A percentile compares a stretch with the other conserved stretches of the same genome.
These are phyloP conservation scores for Myotis davidii DNA, from an alignment of 2,113 vertebrate genomes.

Conservation along the genomic window DNA sequence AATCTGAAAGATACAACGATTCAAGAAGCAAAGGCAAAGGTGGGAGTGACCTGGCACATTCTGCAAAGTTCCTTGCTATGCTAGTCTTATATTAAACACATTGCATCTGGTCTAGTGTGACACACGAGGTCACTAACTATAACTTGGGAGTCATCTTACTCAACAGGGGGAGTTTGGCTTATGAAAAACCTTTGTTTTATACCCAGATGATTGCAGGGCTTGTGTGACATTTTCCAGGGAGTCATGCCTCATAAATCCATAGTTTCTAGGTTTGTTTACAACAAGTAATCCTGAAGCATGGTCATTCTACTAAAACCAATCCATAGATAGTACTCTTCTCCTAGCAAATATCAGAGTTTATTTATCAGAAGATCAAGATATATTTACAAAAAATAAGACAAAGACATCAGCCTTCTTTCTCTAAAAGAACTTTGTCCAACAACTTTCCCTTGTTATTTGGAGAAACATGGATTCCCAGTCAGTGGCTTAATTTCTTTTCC, in stretches of 20 bases:
- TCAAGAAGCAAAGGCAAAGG: neutral
- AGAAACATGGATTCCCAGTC: neutral
- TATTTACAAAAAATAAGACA: neutral
- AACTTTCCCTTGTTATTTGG: neutral
- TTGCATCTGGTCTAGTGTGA: neutral
- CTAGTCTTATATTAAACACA: neutral
- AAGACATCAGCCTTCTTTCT: neutral
- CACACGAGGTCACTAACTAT: neutral
- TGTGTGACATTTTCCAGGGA: neutral
- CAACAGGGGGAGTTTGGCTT: neutral
- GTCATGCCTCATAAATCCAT: neutral
- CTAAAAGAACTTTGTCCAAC: neutral
- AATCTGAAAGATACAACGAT: neutral
- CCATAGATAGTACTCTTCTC: neutral
- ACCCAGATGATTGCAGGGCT: neutral
- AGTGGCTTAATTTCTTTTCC: neutral
- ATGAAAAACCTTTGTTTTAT: neutral
- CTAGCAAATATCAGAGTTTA: constrained; percentile 16
- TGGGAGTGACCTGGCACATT: neutral
- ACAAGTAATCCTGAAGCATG: neutral
- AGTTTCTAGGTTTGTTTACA: neutral
- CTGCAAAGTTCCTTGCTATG: neutral
- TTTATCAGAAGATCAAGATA: neutral
- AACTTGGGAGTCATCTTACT: neutral
- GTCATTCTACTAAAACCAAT: neutral